Evolutionary conservation across 2,888 invertebrate genomes (phyloP).

Genomic region (Pollenia labialis): DNA sequence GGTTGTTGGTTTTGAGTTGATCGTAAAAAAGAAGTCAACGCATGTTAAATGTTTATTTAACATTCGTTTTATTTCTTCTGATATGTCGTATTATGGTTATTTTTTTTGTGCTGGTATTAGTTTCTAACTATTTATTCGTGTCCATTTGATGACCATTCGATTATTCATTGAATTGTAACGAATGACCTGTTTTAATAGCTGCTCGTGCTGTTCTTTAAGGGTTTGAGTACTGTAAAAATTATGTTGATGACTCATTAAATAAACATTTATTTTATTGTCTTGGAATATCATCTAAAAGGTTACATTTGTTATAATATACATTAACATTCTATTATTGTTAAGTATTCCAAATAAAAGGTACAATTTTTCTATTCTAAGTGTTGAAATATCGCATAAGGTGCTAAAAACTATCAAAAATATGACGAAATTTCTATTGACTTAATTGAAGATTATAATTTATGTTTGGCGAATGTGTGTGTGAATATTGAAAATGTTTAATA

Average conservation of each 20-base stretch:
- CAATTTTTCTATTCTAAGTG: no score
- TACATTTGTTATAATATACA: not conserved
- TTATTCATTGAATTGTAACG: conserved; percentile 79
- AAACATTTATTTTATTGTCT: conserved; percentile 63
- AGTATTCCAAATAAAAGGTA: no score
- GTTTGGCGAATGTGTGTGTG: no score
- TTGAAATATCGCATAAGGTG: no score
- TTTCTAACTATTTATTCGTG: conserved; percentile 25
- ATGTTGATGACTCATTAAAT: conserved; percentile 81
- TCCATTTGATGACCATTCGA: conserved; percentile 77
- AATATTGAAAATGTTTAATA: no score
- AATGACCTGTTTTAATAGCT: conserved; percentile 18
- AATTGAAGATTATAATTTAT: no score
- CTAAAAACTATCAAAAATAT: no score
- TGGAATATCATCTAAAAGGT: conserved; percentile 14
- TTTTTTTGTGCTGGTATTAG: not conserved
- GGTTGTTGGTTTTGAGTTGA: conserved; percentile 17
- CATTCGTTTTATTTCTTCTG: conserved; percentile 75
- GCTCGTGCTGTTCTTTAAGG: not conserved
- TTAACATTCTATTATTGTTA: no score
- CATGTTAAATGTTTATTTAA: conserved; percentile 80
- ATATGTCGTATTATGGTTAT: not conserved
- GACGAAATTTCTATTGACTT: no score
- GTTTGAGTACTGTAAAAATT: conserved; percentile 78
- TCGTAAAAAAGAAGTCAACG: conserved; percentile 79